Conservation (phyloP, 1,140 invertebrate species). For the Drosophila kikkawai region DNA sequence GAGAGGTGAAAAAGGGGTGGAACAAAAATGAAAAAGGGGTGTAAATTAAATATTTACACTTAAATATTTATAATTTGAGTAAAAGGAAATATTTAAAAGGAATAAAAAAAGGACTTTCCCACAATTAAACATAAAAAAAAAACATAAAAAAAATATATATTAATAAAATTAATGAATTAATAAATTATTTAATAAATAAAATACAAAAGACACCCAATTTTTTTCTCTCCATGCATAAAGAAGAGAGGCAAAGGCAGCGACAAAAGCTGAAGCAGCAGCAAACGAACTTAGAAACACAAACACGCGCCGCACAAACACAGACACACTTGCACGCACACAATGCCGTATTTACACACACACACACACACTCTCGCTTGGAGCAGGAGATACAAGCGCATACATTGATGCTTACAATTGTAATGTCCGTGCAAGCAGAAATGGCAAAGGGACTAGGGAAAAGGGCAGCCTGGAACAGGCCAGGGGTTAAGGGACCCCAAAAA, state of each 20-base stretch:
- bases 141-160: no score
- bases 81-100: no score
- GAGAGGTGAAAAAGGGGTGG: background rate
- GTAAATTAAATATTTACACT: no score
- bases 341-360: slow-evolving; percentile 43
- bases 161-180: no score
- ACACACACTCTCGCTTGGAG: background rate
- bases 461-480: background rate
- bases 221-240: slow-evolving; percentile 3
- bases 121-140: no score
- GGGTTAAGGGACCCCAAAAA: slow-evolving; percentile 8
- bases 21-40: no score
- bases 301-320: slow-evolving; percentile 64
- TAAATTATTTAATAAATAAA: background rate
- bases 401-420: slow-evolving; percentile 60
- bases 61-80: no score
- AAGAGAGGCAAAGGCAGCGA: slow-evolving; percentile 17
- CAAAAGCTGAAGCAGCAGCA: slow-evolving; percentile 51
- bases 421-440: slow-evolving; percentile 37
- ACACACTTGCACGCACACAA: slow-evolving; percentile 32
- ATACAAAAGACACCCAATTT: background rate
- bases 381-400: slow-evolving; percentile 47
- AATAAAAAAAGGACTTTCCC: no score
- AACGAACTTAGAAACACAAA: slow-evolving; percentile 79
- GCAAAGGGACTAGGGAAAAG: slow-evolving; percentile 23